phyloP scores from a whole-genome alignment of 2,797 vertebrate species.

The Oophaga sylvatica region DNA sequence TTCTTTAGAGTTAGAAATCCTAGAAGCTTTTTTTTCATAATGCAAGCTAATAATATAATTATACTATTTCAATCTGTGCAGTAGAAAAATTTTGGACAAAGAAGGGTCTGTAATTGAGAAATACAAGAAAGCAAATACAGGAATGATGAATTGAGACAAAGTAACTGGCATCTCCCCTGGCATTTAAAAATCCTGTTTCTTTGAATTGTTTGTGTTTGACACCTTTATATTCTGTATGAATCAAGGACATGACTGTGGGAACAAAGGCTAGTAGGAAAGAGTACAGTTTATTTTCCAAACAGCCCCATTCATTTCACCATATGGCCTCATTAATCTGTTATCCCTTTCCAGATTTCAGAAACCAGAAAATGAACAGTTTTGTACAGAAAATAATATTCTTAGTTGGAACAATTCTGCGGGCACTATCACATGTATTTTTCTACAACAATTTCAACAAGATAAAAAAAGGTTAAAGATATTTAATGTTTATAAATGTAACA shows the following conservation, averaged over 20 bases:
- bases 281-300: constrained; percentile 37
- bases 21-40: neutral
- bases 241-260: constrained; percentile 39
- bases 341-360: constrained; percentile 23
- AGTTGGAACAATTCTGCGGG: constrained; percentile 7
- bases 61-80: neutral
- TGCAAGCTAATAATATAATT: neutral
- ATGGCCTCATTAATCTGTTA: constrained; percentile 48
- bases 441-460: constrained; percentile 24
- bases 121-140: constrained; percentile 14
- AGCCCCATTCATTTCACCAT: constrained; percentile 39
- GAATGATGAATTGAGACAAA: constrained; percentile 25
- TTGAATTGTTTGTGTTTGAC: constrained; percentile 30
- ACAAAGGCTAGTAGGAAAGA: constrained; percentile 23
- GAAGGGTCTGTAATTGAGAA: neutral
- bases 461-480: constrained; percentile 24
- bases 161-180: constrained; percentile 2
- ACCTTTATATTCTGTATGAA: constrained; percentile 35
- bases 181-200: constrained; percentile 16
- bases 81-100: constrained; percentile 21
- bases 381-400: constrained; percentile 29
- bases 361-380: constrained; percentile 29
- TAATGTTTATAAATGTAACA: constrained; percentile 45
- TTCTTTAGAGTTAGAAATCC: neutral
- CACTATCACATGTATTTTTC: constrained; percentile 16